Percentiles rank a stretch among this genome's conserved stretches.
Evolutionary conservation across 2,113 vertebrate genomes (phyloP).

Genomic region (Struthio camelus): DNA sequence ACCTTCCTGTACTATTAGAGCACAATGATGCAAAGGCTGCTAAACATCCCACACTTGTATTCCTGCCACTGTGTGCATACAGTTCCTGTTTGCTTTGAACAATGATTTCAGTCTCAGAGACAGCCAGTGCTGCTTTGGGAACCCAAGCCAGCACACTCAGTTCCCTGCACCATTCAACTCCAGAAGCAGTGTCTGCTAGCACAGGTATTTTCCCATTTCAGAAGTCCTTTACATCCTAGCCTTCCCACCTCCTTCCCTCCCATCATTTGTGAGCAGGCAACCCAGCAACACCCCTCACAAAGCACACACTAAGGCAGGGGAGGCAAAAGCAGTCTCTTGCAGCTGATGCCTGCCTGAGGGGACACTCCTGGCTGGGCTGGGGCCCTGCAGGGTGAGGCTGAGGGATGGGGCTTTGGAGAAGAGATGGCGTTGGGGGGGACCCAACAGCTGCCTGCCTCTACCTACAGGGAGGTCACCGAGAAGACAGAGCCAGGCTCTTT

Average conservation of each 20-base stretch:
- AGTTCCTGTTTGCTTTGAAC: not conserved
- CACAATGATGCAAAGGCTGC: not conserved
- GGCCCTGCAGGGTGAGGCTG: not conserved
- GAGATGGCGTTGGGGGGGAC: not conserved
- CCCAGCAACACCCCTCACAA: accelerated
- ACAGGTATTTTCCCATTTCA: not conserved
- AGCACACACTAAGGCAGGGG: accelerated
- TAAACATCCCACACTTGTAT: not conserved
- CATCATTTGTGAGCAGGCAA: not conserved
- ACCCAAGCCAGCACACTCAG: not conserved
- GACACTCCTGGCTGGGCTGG: not conserved
- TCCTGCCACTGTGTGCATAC: not conserved
- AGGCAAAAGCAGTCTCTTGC: not conserved
- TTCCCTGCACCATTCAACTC: not conserved
- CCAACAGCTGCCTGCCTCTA: not conserved
- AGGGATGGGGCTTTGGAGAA: not conserved
- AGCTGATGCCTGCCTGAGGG: not conserved
- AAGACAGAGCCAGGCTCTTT: not conserved
- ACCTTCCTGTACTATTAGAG: not conserved
- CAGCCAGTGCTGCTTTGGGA: not conserved
- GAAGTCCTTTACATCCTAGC: not conserved
- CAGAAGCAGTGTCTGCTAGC: not conserved
- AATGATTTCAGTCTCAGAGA: not conserved
- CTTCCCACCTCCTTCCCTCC: not conserved
- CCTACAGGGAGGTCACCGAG: accelerated